phyloP scores from a whole-genome alignment of 2,113 vertebrate species.

The Gopherus evgoodei region DNA sequence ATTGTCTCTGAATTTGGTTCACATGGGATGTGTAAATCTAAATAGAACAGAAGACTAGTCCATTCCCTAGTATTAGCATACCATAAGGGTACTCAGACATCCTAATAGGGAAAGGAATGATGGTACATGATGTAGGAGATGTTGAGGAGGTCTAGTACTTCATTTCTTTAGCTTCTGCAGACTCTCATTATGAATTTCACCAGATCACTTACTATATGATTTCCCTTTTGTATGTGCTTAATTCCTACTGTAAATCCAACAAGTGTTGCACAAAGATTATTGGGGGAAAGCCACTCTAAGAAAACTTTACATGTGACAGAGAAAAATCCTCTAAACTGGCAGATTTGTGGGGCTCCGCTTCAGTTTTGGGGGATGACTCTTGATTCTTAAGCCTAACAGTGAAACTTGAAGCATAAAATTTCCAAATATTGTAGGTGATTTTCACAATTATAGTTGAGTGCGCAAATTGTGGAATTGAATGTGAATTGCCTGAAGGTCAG shows the following conservation, averaged over 20 bases:
- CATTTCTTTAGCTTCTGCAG: background rate
- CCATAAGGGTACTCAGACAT: background rate
- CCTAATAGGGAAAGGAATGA: background rate
- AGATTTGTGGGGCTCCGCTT: background rate
- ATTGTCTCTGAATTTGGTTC: background rate
- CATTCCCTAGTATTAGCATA: background rate
- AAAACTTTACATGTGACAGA: background rate
- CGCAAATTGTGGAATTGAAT: background rate
- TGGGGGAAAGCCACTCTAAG: background rate
- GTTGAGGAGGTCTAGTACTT: background rate
- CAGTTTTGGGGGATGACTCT: background rate
- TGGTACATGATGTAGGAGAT: background rate
- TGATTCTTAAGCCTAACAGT: background rate
- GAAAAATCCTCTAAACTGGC: background rate
- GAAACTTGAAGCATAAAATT: background rate
- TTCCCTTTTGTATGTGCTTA: background rate
- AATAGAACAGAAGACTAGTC: background rate
- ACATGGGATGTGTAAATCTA: background rate
- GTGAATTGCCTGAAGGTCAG: background rate
- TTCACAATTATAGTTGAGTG: background rate
- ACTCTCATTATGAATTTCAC: background rate
- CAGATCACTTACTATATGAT: background rate
- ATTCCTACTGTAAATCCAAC: background rate
- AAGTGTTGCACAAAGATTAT: background rate
- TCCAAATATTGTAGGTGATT: background rate